Evolutionary conservation across 1,140 invertebrate genomes (phyloP), one percentile per base, ranked within the genome.

Genomic region (Rhizoglyphus robini): DNA sequence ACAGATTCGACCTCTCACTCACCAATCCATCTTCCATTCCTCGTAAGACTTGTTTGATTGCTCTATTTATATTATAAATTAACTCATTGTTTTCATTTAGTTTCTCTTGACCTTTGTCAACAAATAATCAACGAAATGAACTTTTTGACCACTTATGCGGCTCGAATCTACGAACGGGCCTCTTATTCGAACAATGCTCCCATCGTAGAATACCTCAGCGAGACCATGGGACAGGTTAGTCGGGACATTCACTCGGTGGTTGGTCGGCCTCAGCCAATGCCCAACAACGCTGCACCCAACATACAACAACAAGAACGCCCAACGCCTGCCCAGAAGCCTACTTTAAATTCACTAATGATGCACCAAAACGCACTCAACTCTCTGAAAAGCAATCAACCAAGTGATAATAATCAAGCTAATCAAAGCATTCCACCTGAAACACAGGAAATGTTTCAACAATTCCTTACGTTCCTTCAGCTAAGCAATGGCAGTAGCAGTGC

Each of bases 61-160:
- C 2, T 20, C 15, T 2, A 47, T 48, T 54, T 27, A 3, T 18
- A 58, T 27, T 20, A 27, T 63, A 4, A 49, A 57, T 46, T n/a
- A 27, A 31, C 18, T 63, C 4, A 3, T 27, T n/a, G 15, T 48
- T 63, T 48, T 32, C 5, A 2, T 27, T 3, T 63, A 63, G 34
- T 63, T 3, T 63, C 61, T n/a, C 61, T 63, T 54, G 34, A 41
- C 32, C 34, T 65, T 27, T 66, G 49, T 51, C 58, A 68, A 62
- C 57, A 63, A 31, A 41, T 63, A 36, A 57, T 67, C 18, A 62
- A 69, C 51, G 67, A 69, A 46, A 63, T 70, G 49, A 63, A 54
- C 38, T 54, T 60, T 11, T 20, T 65, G 25, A 57, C 63, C 1
- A 62, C 29, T 29, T 68, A 62, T 58, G 64, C 67, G 2, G 54